These are phyloP conservation scores for Heliconius cydno DNA, from an alignment of 2,888 invertebrate species.

Conservation along the genomic window DNA sequence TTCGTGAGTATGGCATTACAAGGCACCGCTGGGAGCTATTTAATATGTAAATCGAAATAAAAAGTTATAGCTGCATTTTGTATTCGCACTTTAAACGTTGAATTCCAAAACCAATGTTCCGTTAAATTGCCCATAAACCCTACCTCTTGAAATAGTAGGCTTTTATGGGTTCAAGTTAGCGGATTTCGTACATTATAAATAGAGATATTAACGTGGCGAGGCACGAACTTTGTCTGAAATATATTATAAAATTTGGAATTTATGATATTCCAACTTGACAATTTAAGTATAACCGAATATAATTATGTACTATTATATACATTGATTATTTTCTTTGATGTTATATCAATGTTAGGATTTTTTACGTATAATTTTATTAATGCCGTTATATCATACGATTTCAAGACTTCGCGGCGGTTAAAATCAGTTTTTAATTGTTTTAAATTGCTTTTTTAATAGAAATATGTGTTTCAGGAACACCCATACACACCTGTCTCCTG, in stretches of 20 bases:
- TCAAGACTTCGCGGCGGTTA: no score
- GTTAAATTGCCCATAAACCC: conserved; percentile 47
- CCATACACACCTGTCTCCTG: conserved; percentile 91
- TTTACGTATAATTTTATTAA: background rate
- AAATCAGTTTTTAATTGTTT: background rate
- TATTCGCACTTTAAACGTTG: conserved; percentile 45
- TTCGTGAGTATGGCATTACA: conserved; percentile 37
- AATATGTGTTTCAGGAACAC: conserved; percentile 82
- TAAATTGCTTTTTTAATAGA: conserved; percentile 10
- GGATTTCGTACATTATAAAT: conserved; percentile 43
- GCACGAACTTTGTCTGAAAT: conserved; percentile 8
- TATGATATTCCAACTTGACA: background rate
- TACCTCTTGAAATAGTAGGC: conserved; percentile 44
- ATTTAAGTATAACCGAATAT: background rate
- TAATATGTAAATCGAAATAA: conserved; percentile 46
- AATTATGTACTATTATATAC: background rate
- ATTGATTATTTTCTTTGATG: no score
- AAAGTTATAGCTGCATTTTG: conserved; percentile 46
- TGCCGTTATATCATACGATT: no score
- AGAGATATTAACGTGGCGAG: conserved; percentile 38
- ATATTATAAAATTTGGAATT: conserved; percentile 14
- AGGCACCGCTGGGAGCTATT: conserved; percentile 43
- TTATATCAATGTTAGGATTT: background rate
- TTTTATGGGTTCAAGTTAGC: conserved; percentile 39
- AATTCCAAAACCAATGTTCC: conserved; percentile 45